Percentiles rank a stretch among this genome's conserved stretches.
phyloP scores from a whole-genome alignment of 37 sponge, comb jelly and placozoan genomes.

The Theonella swinhoei region DNA sequence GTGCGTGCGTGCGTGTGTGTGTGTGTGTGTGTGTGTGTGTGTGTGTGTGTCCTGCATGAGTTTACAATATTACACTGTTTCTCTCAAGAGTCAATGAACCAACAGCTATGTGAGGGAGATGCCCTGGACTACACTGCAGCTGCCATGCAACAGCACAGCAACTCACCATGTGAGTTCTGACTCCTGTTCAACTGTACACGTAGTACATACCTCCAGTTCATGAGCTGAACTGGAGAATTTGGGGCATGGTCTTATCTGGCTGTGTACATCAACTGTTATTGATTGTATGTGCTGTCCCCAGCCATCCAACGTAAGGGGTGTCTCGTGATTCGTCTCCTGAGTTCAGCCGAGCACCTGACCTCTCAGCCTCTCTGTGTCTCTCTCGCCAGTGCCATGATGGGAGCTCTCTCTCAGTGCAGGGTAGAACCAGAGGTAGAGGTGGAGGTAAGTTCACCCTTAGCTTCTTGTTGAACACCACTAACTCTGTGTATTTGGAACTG shows the following conservation, averaged over 20 bases:
- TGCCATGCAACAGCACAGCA: conserved; percentile 40
- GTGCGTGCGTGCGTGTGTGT: too few relatives aligned
- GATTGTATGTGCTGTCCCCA: not conserved
- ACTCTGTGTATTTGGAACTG: not conserved
- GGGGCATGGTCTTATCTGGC: too few relatives aligned
- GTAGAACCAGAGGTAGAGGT: conserved; percentile 17
- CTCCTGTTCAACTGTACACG: not conserved
- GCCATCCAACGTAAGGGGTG: conserved; percentile 60
- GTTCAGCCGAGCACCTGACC: not conserved
- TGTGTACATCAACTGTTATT: not conserved
- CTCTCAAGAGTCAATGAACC: conserved; percentile 14
- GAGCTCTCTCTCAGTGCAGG: conserved; percentile 21
- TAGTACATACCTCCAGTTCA: not conserved
- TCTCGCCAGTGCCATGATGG: conserved; percentile 23
- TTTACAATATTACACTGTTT: too few relatives aligned
- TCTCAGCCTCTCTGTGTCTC: conserved; percentile 5
- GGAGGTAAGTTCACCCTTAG: conserved; percentile 24
- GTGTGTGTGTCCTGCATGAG: too few relatives aligned
- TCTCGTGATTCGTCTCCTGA: conserved; percentile 40
- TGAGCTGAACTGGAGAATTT: too few relatives aligned
- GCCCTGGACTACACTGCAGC: conserved; percentile 3
- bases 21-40: too few relatives aligned
- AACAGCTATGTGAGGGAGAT: conserved; percentile 32
- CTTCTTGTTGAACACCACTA: not conserved
- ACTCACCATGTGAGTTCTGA: conserved; percentile 15